Conservation (phyloP, 2,888 invertebrate genomes). For the Actias luna region DNA sequence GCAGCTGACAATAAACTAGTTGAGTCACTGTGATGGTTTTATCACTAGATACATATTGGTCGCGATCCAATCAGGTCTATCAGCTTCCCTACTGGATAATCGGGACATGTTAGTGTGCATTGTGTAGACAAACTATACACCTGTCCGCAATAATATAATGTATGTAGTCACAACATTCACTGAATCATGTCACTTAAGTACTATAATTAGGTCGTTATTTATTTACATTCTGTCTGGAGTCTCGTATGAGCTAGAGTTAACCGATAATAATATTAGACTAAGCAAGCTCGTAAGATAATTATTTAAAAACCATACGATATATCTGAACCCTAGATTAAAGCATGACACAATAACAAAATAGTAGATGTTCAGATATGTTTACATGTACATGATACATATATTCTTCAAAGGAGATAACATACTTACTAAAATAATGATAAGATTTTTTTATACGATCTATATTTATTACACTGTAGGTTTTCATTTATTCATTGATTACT, state of each 20-base stretch:
- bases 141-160: background rate
- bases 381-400: background rate
- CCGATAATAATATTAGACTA: background rate
- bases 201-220: background rate
- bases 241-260: background rate
- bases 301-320: background rate
- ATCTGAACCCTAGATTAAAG: background rate
- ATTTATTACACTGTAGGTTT: constrained; percentile 19
- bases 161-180: background rate
- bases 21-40: too few species aligned
- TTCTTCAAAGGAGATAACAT: background rate
- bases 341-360: background rate
- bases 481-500: constrained; percentile 26
- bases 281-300: background rate
- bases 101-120: background rate
- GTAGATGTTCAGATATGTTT: background rate
- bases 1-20: too few species aligned
- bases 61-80: too few species aligned
- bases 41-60: too few species aligned
- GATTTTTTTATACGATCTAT: constrained; percentile 7
- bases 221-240: constrained; percentile 8
- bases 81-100: too few species aligned
- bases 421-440: background rate
- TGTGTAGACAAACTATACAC: background rate
- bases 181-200: background rate